Evolutionary conservation across 2,797 vertebrate genomes (phyloP).

Genomic region (Myotis myotis): DNA sequence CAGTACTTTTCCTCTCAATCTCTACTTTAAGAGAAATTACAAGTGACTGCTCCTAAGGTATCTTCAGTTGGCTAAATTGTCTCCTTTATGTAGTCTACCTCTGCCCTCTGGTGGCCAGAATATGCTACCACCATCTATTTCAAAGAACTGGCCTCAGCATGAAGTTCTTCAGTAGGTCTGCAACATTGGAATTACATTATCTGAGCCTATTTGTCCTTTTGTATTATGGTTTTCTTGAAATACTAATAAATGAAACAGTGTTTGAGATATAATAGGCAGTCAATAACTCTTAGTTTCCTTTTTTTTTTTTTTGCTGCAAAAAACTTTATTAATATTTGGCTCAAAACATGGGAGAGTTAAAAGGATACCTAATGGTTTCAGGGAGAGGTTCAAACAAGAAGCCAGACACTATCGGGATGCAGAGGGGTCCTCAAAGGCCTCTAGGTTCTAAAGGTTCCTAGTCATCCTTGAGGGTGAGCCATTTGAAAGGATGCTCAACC

Average conservation of each 20-base stretch:
- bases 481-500: neutral
- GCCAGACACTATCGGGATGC: neutral
- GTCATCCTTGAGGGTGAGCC: neutral
- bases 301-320: neutral
- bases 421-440: neutral
- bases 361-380: neutral
- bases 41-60: neutral
- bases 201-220: neutral
- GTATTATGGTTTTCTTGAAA: slow-evolving; percentile 25
- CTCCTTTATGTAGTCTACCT: neutral
- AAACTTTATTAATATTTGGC: neutral
- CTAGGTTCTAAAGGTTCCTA: neutral
- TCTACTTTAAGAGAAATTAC: neutral
- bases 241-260: neutral
- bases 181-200: slow-evolving; percentile 9
- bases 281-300: slow-evolving; percentile 28
- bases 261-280: neutral
- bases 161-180: neutral
- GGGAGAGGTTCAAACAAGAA: neutral
- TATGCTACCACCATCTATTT: slow-evolving; percentile 16
- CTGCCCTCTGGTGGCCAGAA: slow-evolving; percentile 46
- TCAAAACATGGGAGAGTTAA: neutral
- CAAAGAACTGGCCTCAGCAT: neutral
- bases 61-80: neutral
- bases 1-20: neutral